phyloP scores from a whole-genome alignment of 2,888 invertebrate genomes.

The Yponomeuta sedellus region DNA sequence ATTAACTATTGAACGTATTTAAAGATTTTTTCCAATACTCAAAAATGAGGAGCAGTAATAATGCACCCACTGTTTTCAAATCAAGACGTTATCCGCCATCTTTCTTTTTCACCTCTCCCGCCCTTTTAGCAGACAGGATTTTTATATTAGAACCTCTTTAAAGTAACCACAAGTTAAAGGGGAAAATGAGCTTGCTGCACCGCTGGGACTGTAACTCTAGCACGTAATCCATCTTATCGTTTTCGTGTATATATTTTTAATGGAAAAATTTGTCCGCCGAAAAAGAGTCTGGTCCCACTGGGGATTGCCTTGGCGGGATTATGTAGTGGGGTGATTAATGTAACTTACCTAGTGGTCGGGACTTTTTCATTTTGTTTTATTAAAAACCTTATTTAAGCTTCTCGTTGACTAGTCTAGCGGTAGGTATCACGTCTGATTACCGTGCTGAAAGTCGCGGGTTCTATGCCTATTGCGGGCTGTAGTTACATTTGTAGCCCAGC shows the following conservation, averaged over 20 bases:
- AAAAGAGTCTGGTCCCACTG: conserved; percentile 53
- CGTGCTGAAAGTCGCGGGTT: too few species aligned
- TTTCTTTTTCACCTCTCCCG: background rate
- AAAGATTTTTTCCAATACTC: too few species aligned
- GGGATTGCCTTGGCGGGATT: conserved; percentile 28
- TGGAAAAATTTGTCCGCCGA: conserved; percentile 58
- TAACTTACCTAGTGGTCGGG: background rate
- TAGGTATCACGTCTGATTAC: too few species aligned
- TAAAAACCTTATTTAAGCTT: background rate
- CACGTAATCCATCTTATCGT: conserved; percentile 72
- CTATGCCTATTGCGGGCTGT: too few species aligned
- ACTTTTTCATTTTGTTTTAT: background rate
- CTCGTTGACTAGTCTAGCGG: too few species aligned
- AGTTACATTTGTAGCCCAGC: too few species aligned
- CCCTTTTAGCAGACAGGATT: conserved; percentile 18
- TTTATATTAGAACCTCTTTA: conserved; percentile 18
- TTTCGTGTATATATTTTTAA: conserved; percentile 52
- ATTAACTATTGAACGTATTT: too few species aligned
- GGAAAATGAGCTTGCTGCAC: conserved; percentile 46
- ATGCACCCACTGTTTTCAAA: background rate
- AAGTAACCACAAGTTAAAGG: conserved; percentile 41
- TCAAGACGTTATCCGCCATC: background rate
- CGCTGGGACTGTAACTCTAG: conserved; percentile 60
- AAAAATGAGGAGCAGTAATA: too few species aligned
- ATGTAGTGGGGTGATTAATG: conserved; percentile 1